Percentiles rank a stretch among this genome's conserved stretches.
phyloP scores from a whole-genome alignment of 2,797 vertebrate species.

The Rhinogobio ventralis region DNA sequence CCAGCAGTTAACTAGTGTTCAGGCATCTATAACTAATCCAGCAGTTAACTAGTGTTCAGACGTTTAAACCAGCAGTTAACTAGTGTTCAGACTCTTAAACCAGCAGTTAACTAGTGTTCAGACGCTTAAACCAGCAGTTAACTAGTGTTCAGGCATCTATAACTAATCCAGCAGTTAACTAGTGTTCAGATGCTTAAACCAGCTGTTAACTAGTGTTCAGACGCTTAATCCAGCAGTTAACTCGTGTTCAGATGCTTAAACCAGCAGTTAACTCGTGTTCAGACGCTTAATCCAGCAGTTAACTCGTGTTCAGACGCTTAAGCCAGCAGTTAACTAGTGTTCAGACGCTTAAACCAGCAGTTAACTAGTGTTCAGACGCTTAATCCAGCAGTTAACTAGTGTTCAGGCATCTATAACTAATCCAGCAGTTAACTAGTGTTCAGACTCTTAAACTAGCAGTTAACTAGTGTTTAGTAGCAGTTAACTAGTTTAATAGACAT shows the following conservation, averaged over 20 bases:
- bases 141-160: too few relatives aligned
- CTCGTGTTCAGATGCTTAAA: not conserved
- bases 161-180: not conserved
- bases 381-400: too few relatives aligned
- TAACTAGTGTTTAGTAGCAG: too few relatives aligned
- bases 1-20: too few relatives aligned
- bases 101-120: not conserved
- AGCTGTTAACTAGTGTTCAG: not conserved
- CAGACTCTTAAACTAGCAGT: too few relatives aligned
- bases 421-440: too few relatives aligned
- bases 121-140: fast-evolving
- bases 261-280: not conserved
- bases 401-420: too few relatives aligned
- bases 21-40: too few relatives aligned
- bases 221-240: not conserved
- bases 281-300: not conserved
- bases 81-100: not conserved
- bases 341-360: too few relatives aligned
- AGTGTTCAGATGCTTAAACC: not conserved
- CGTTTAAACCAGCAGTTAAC: not conserved
- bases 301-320: not conserved
- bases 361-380: not conserved
- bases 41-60: too few relatives aligned
- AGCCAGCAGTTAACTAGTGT: not conserved
- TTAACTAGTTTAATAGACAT: not conserved